Percentiles rank a stretch among this genome's conserved stretches.
phyloP scores from a whole-genome alignment of 2,797 vertebrate species.

The Artibeus lituratus region DNA sequence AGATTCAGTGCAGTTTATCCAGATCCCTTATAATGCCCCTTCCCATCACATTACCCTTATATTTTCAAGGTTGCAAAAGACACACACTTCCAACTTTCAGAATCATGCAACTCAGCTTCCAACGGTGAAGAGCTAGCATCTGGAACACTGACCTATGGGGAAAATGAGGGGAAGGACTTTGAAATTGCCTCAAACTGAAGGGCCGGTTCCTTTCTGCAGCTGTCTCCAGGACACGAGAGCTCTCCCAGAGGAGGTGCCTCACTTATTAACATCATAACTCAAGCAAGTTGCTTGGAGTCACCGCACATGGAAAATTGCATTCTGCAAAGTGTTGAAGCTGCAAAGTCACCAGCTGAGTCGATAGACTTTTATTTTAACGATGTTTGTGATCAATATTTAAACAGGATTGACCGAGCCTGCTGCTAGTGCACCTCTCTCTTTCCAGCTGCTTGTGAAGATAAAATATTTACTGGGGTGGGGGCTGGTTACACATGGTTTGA shows the following conservation, averaged over 20 bases:
- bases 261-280: constrained; percentile 82
- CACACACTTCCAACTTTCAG: not conserved
- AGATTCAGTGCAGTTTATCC: not conserved
- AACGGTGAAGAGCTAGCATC: not conserved
- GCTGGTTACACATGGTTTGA: not conserved
- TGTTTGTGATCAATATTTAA: constrained; percentile 84
- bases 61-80: not conserved
- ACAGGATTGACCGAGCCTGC: constrained; percentile 74
- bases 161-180: not conserved
- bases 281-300: constrained; percentile 65
- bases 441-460: constrained; percentile 72
- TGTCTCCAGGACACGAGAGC: constrained; percentile 62
- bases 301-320: constrained; percentile 59
- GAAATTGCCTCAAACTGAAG: not conserved
- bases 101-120: not conserved
- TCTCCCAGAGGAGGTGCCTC: constrained; percentile 64
- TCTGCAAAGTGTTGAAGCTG: constrained; percentile 69
- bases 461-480: constrained; percentile 46
- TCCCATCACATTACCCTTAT: not conserved
- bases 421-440: constrained; percentile 53
- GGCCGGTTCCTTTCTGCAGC: constrained; percentile 52
- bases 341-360: constrained; percentile 67
- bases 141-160: not conserved
- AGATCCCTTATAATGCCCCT: not conserved
- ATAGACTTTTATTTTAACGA: constrained; percentile 79